Evolutionary conservation across 1,140 invertebrate genomes (phyloP).

Genomic region (Rhagoletis zephyria): DNA sequence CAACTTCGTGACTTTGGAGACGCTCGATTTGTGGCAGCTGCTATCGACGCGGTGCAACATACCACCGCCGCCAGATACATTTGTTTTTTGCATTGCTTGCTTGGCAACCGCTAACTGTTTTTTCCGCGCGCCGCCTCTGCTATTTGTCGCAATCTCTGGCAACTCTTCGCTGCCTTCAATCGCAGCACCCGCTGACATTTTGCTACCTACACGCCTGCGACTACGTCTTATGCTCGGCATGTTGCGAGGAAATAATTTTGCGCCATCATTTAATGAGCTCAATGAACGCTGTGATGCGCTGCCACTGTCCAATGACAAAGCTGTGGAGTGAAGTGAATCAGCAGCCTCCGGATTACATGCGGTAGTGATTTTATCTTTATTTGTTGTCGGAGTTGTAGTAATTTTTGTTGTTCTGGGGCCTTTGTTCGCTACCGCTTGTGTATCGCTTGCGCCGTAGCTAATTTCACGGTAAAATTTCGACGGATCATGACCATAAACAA

Average conservation of each 20-base stretch:
- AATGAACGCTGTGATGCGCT: conserved; percentile 54
- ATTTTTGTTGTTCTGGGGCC: background rate
- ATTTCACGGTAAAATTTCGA: conserved; percentile 64
- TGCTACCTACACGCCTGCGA: conserved; percentile 58
- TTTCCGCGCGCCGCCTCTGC: background rate
- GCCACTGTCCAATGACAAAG: conserved; percentile 31
- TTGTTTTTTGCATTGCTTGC: background rate
- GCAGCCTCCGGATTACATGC: conserved; percentile 38
- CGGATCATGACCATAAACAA: conserved; percentile 63
- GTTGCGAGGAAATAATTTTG: conserved; percentile 70
- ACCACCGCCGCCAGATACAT: too few relatives aligned
- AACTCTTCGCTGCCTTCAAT: conserved; percentile 27
- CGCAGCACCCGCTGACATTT: conserved; percentile 12
- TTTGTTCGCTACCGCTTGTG: background rate
- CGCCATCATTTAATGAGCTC: conserved; percentile 61
- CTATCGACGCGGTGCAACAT: background rate
- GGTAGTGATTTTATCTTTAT: background rate
- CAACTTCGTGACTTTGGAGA: conserved; percentile 66
- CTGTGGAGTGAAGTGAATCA: conserved; percentile 20
- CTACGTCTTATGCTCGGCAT: conserved; percentile 70
- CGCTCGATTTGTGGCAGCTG: conserved; percentile 59
- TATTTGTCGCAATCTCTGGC: background rate
- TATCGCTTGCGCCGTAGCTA: background rate
- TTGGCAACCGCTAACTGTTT: background rate
- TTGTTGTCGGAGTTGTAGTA: conserved; percentile 54